Percentiles rank a stretch among this genome's conserved stretches.
Evolutionary conservation across 1,140 invertebrate genomes (phyloP).

Genomic region (Trissolcus basalis): DNA sequence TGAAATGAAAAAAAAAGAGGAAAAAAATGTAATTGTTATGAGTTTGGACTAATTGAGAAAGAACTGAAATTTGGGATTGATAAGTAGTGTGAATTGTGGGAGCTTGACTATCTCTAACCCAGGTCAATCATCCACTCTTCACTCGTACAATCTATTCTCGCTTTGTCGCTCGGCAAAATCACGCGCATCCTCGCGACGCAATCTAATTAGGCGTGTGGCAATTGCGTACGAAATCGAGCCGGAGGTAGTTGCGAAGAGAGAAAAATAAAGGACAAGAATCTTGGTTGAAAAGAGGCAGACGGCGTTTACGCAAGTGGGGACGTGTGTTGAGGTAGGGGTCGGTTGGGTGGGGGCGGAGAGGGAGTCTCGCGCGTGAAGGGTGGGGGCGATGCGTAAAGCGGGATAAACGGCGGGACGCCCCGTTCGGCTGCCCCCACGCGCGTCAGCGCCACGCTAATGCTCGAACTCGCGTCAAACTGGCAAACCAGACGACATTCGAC

Average conservation of each 20-base stretch:
- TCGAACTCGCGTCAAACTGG: conserved; percentile 61
- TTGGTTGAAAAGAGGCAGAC: background rate
- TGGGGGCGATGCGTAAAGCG: conserved; percentile 55
- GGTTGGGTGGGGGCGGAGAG: background rate
- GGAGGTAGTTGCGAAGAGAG: conserved; percentile 20
- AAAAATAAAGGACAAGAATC: background rate
- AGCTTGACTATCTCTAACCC: background rate
- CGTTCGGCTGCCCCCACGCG: conserved; percentile 22
- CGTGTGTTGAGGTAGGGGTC: background rate
- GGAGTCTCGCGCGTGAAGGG: too few species aligned
- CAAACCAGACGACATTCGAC: conserved; percentile 66
- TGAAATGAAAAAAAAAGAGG: too few species aligned
- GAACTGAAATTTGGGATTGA: too few species aligned
- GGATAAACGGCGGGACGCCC: conserved; percentile 57
- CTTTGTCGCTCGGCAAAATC: background rate
- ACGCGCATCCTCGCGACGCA: conserved; percentile 42
- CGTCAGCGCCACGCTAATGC: conserved; percentile 34
- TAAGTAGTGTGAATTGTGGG: too few species aligned
- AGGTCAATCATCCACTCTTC: conserved; percentile 6
- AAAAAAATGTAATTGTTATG: too few species aligned
- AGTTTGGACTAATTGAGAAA: too few species aligned
- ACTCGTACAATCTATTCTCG: background rate
- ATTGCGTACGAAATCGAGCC: conserved; percentile 33
- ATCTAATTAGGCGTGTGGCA: conserved; percentile 59
- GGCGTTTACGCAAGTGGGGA: background rate